phyloP scores from a whole-genome alignment of 2,113 vertebrate genomes.

The Pitta sordida region DNA sequence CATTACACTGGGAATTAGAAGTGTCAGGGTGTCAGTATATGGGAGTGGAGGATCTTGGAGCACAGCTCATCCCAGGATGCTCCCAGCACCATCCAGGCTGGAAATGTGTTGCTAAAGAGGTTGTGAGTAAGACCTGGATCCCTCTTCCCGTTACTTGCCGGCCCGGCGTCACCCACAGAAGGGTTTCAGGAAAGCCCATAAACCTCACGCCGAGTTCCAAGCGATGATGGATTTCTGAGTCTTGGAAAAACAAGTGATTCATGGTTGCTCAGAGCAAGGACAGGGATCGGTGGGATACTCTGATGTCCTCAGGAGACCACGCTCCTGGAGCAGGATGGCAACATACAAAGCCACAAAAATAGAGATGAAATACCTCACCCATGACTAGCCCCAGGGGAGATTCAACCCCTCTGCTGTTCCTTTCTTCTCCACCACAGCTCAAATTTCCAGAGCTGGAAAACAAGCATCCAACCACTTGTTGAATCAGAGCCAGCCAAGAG shows the following conservation, averaged over 20 bases:
- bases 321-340: not conserved
- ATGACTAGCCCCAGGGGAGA: not conserved
- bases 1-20: not conserved
- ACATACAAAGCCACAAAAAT: not conserved
- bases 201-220: not conserved
- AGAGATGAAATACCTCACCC: not conserved
- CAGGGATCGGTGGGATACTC: fast-evolving
- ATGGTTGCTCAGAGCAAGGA: not conserved
- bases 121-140: not conserved
- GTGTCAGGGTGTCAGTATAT: not conserved
- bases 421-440: not conserved
- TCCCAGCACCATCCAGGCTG: not conserved
- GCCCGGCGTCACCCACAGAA: fast-evolving
- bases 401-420: not conserved
- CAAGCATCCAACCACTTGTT: not conserved
- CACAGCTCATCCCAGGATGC: not conserved
- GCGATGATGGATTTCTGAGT: not conserved
- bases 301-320: not conserved
- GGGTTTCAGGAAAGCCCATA: not conserved
- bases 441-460: not conserved
- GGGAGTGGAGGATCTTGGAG: not conserved
- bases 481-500: not conserved
- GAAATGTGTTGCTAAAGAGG: not conserved
- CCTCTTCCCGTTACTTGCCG: not conserved
- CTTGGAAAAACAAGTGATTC: not conserved